Evolutionary conservation across 2,888 invertebrate genomes (phyloP), one percentile per base, ranked within the genome.

Genomic region (Ecdyonurus torrentis): DNA sequence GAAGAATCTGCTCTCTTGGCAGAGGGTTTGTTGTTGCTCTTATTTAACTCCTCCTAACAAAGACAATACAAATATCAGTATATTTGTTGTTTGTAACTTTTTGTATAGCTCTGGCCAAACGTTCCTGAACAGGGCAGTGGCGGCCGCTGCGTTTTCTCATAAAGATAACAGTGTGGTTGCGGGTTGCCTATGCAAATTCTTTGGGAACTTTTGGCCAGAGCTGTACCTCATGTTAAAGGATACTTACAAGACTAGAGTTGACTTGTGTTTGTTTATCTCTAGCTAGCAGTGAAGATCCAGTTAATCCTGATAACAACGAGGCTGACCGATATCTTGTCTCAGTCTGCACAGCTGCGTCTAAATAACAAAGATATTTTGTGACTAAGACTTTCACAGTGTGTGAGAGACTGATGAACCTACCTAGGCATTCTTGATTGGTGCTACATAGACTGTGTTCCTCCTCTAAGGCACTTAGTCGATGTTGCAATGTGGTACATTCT

Each of bases 401-500:
- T 18, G 5, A 20, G 55, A 37, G 15, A 37, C 55, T 55, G 55
- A 55, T 5, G 55, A 55, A 22, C 55, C 7, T n/a, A 37, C 37
- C 37, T 15, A 37, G 37, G 5, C 37, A 58, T 65, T 67, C 66
- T 10, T 67, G 52, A 22, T 64, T 61, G 19, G 23, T 20, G 2
- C 66, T 55, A 22, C 65, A 66, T 52, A 65, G 64, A 23, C 55
- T 64, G 23, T 64, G 66, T 19, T 66, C 66, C 15, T 67, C 66
- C 15, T 68, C 68, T 59, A 67, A 67, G 58, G 65, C 64, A 62
- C 60, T 65, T 24, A 67, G 60, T 50, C 66, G 67, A 0, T 83
- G 72, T 20, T 25, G 76, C 68, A 81, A 79, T 52, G 79, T 78
- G 58, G 83, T 82, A 67, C 81, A 83, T 73, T 89, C 87, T 19